Base-by-base conservation (phyloP, 2,888 invertebrate genomes). In the Toxonevra muliebris region DNA sequence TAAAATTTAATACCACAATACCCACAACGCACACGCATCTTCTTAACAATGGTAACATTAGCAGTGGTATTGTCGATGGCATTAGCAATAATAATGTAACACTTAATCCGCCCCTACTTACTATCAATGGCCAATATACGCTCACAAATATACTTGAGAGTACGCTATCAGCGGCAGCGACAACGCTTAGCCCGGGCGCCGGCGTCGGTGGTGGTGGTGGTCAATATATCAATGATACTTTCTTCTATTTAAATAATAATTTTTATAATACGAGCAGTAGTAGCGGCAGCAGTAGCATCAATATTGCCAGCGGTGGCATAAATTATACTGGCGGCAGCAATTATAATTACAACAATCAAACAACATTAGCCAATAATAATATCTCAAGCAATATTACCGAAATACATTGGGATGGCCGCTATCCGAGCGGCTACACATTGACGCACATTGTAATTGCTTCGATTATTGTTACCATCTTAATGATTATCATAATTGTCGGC, bases 401-500 rank as follows among this genome's bases (percentile, higher is more conserved):
- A 65, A 72, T 83, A 58, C 78, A 81, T 63, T 83, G 83, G 78
- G 81, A 82, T 65, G 84, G 84, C 7, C 79, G 80, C 8, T 95
- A 95, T 82, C 96, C 96, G 0, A 95, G 94, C 76, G 96, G 95
- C 1, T 97, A 97, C 83, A 93, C 94, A n/a, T 88, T 95, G 61
- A 90, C 93, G 52, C 94, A 96, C 82, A 96, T 97, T 77, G 92
- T 97, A 66, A 86, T 96, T 70, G 95, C 96, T 17, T 94, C 96
- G 66, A 92, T 97, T 77, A 90, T 97, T 66, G 94, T 96, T 73
- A 96, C 97, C 64, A 89, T 96, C 71, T 87, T 97, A 75, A 96
- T 98, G 94, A 94, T 97, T 79, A 92, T 96, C 81, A 96, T 98
- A 71, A 94, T 97, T 54, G 94, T 97, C 57, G 98, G 98, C 10